A percentile compares a stretch with the other conserved stretches of the same genome.
Conservation (phyloP, 2,113 vertebrate species). For the Catharus fuscescens region DNA sequence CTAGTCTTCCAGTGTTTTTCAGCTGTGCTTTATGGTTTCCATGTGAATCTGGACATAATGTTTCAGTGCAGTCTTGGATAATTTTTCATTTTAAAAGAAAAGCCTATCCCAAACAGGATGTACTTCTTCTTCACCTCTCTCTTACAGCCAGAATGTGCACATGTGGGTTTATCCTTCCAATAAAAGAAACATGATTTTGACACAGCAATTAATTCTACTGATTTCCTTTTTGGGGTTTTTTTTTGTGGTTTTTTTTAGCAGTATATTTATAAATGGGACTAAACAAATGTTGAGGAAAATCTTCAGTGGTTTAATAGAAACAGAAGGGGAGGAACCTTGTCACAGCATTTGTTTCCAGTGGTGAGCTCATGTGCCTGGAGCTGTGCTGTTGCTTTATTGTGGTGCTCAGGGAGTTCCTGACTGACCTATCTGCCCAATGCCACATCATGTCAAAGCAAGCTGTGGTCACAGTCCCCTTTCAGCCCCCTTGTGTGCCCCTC, state of each 20-base stretch:
- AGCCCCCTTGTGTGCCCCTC: not conserved
- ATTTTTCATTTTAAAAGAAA: not conserved
- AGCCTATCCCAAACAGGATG: not conserved
- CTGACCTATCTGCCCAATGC: not conserved
- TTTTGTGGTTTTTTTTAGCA: not conserved
- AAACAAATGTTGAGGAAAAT: not conserved
- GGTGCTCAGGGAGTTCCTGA: not conserved
- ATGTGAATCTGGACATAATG: not conserved
- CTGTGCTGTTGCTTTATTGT: not conserved
- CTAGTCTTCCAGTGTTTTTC: not conserved
- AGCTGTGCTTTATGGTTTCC: not conserved
- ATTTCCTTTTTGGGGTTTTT: not conserved
- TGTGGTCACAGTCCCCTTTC: not conserved
- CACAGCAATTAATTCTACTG: not conserved
- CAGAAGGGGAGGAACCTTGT: not conserved
- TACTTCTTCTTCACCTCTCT: not conserved
- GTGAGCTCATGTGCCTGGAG: not conserved
- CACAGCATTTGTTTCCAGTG: rapidly evolving
- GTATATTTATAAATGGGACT: not conserved
- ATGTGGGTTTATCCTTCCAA: not conserved
- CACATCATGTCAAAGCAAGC: not conserved
- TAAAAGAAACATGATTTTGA: not conserved
- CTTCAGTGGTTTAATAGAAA: not conserved
- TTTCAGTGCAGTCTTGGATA: not conserved
- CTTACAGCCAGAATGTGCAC: not conserved